Base-by-base conservation (phyloP, 1,140 invertebrate species). In the Harpegnathos saltator region DNA sequence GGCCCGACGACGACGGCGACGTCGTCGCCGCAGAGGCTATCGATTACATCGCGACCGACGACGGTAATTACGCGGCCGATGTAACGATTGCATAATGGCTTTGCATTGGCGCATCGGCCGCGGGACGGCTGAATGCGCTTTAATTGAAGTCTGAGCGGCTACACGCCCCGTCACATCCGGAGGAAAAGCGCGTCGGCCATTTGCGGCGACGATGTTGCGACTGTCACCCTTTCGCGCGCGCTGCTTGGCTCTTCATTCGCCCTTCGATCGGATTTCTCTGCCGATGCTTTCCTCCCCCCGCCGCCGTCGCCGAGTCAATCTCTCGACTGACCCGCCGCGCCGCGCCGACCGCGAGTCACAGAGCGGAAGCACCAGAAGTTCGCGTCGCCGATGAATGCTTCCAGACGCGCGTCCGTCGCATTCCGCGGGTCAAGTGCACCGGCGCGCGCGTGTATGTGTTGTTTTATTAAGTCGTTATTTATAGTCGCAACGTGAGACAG, bases 401-500 rank as follows among this genome's bases (percentile, higher is more conserved):
- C 58, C 63, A n/a, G 29, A 4, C 22, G 15, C 17, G 38, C 9
- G 19, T 62, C 50, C 63, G 15, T 11, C 29, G 17, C 44, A 56
- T 72, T 38, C 85, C 52, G 29, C 69, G 61, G 82, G 54, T 84
- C 75, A 85, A 87, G 83, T 84, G 62, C 81, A 84, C 56, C 73
- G 17, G 38, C 38, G 11, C 29, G 29, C 29, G 38, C 9, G 38
- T 9, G 38, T 44, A 9, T 17, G 33, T 33, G 68, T 80, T 58
- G 81, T 86, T 86, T 86, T 86, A 87, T 87, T 80, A 87, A 84
- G 61, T 74, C 65, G 26, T 73, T 87, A 87, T 87, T 87, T 86
- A 86, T 86, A 87, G 81, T 86, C 73, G n/a, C 59, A 68, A 54
- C 44, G 66, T 59, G 78, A n/a, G n/a, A 61, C 61, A 24, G 38